Evolutionary conservation across 2,888 invertebrate species (phyloP), one percentile per base, ranked within the genome.

Genomic region (Stenichneumon culpator): DNA sequence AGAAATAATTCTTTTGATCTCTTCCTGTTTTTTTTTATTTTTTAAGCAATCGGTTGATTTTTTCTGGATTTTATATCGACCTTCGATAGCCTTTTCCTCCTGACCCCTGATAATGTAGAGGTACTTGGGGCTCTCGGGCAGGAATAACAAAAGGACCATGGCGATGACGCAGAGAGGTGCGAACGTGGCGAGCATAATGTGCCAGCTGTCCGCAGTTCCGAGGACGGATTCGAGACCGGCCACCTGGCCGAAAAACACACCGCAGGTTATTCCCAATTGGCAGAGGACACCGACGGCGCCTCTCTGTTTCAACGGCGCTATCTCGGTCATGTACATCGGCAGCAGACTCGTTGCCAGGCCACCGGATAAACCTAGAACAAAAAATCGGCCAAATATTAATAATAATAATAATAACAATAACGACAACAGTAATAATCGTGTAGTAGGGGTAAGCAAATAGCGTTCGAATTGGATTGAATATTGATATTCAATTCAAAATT

Each of bases 81-180:
- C 96, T 94, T 95, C 94, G 84, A 96, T 93, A 75, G 97, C 97
- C 87, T 94, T 94, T 67, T 95, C 95, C 87, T 96, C 96, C 88
- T 97, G 94, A 79, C 95, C 95, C 90, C 95, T 96, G 67, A 97
- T 95, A 74, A 97, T 96, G 89, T 95, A 97, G 81, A 98, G 95
- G 94, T 97, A 98, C 93, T 98, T 98, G 0, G 99, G 99, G 93
- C 98, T 98, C 93, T 99, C 99, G 0, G 98, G 98, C 92, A 97
- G 95, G 44, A 97, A 93, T 28, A 96, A 95, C 75, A 96, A 90
- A 60, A 96, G 93, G 74, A 96, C 90, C 60, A 96, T 92, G n/a
- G 97, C 91, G 78, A 97, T 92, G 83, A 97, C 95, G 87, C 98
- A 96, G 68, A 98, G 89, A 60, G 96, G 95, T 86, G 96, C 97